Base-by-base conservation (phyloP, 1,140 invertebrate species). In the Drosophila sp. region DNA sequence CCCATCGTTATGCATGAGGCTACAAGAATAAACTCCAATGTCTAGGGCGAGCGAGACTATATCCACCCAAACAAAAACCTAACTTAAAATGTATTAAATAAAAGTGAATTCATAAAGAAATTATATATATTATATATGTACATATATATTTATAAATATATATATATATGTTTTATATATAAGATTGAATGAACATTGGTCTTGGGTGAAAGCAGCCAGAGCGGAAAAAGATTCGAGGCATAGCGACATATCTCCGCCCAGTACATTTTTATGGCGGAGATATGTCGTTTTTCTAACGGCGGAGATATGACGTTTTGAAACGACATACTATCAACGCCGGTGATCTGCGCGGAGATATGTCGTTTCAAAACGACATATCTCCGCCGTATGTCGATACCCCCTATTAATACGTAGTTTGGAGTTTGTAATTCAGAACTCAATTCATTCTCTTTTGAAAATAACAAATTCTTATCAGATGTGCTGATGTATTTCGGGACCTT, bases 91-190 rank as follows among this genome's bases (percentile, higher is more conserved):
- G 44, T 54, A 58, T 72, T 41, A 65, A 69, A 80, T 74, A 75
- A 79, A 72, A 66, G 64, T 72, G 75, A 81, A 76, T 60, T 80
- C 81, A 78, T 66, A n/a, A 76, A 63, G 55, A 62, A 33, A 29
- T 57, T 70, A 29, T 74, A 70, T 47, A 40, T 66, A 54, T 10
- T 38, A 38, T 50, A 27, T 5, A 50, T 1, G 27, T 27, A 50
- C 10, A 50, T 25, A 25, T 47, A 7, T 23, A 25, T 47, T 7
- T 25, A 7, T 25, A 50, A 2, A 23, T 47, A 47, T 7, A 47
- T 23, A 25, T 41, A 44, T 23, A 23, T 40, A n/a, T 50, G 25
- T 50, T 4, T 47, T 25, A 8, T 50, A n/a, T 27, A 44, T 61
- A 44, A 25, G n/a, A 11, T 61, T 60, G 1, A 23, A 54, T 54